Evolutionary conservation across 2,888 invertebrate genomes (phyloP), one percentile per base, ranked within the genome.

Genomic region (Geophilus truncorum): DNA sequence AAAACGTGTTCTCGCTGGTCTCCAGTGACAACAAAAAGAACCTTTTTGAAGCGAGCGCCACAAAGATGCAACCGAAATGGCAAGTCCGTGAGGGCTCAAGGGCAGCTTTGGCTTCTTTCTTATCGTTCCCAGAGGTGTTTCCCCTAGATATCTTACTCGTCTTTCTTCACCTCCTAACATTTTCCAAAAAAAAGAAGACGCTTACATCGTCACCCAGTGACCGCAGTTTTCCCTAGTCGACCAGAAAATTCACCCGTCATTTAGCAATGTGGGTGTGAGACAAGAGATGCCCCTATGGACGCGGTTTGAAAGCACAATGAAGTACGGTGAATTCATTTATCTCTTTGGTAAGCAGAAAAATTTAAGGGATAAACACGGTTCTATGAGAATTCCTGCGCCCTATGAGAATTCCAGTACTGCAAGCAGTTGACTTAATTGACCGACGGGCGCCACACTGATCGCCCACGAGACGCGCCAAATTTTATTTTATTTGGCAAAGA

Each of bases 341-440:
- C 62, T 62, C 62, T 23, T 28, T 62, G 7, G 28, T 62, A 62
- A 62, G 62, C 62, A 7, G 62, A 62, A 62, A 28, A 62, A 45
- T 45, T 45, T 18, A 45, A 62, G 62, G 62, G 15, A 23, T 62
- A 28, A 62, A 62, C 28, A 62, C 25, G 12, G 15, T 62, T 25
- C 62, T 62, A 62, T 62, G 62, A 62, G 62, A 62, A 62, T 62
- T 62, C 62, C 62, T 25, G 62, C 12, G 9, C 45, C 62, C 62
- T 62, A 62, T 62, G 62, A 23, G 62, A 62, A 62, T 62, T 62
- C 62, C 62, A 62, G 25, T 12, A 23, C 9, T 25, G 23, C 28
- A 62, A 62, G 28, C 62, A 62, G 62, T 62, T n/a, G 62, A 28
- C 62, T 62, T 62, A 62, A 62, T 62, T 62, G 62, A 62, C 62